Base-by-base conservation (phyloP, 1,140 invertebrate genomes). In the Drosophila parvula region DNA sequence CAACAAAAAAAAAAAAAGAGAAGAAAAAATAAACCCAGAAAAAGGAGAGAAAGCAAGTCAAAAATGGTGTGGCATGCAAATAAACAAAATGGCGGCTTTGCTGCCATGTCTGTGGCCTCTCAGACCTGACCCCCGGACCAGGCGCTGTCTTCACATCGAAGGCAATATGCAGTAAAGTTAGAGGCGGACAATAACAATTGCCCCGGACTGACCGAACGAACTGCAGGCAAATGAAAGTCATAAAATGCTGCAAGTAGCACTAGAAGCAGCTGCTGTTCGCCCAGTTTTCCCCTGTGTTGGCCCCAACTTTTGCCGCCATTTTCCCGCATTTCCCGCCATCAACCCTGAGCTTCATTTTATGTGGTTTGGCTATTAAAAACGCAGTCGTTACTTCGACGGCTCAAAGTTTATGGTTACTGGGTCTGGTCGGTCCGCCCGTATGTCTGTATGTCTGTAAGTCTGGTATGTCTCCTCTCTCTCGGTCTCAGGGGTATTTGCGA, bases 311-410 rank as follows among this genome's bases (percentile, higher is more conserved):
- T 11, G 32, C 18, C 6, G 51, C 18, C 51, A 38, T 18, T 61
- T 55, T 55, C 11, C 27, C 58, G 18, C 30, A n/a, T 12, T 53
- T 55, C 22, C 40, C 34, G 11, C 51, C 16, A 2, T n/a, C 47
- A 0, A 2, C 40, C 11, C 27, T 11, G 28, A 11, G 22, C 30
- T 36, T 41, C 59, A 50, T 62, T 86, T 85, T 76, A 69, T 81
- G 65, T 79, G 73, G 68, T 53, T 75, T 75, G 79, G 70, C 76
- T 71, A 88, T 86, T 83, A 83, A 88, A 83, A 88, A 74, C 57
- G 79, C 79, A 79, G 73, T 88, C 84, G 76, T 76, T 83, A 86
- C 83, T 77, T 86, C 76, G 82, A 83, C 79, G 79, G 71, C 83
- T 88, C 58, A 82, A 77, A 88, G 71, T 88, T 86, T 82, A 86